phyloP scores from a whole-genome alignment of 2,113 vertebrate genomes.

The Andinoacara biseriatus region DNA sequence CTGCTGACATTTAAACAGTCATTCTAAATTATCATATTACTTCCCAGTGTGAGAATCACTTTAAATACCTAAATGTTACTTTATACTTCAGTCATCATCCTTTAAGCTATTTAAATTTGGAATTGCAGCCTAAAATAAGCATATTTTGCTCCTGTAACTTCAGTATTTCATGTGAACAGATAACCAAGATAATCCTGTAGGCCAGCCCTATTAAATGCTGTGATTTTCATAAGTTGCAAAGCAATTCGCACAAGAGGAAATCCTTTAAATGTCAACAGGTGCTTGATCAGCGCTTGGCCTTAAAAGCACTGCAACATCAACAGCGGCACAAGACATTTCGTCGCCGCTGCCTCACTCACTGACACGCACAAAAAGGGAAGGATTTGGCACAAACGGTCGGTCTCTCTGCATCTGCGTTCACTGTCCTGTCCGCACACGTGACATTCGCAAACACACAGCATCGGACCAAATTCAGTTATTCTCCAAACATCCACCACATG shows the following conservation, averaged over 20 bases:
- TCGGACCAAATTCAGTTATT: conserved; percentile 31
- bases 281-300: conserved; percentile 11
- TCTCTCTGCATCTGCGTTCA: not conserved
- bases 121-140: not conserved
- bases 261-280: conserved; percentile 44
- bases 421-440: not conserved
- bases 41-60: not conserved
- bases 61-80: not conserved
- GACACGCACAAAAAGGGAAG: conserved; percentile 16
- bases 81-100: not conserved
- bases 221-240: not conserved
- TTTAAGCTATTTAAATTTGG: not conserved
- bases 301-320: conserved; percentile 4
- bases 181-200: not conserved
- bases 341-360: not conserved
- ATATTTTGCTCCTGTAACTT: not conserved
- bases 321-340: conserved; percentile 20
- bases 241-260: not conserved
- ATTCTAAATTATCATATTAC: conserved; percentile 16
- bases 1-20: conserved; percentile 29
- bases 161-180: not conserved
- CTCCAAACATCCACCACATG: conserved; percentile 41
- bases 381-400: conserved; percentile 39
- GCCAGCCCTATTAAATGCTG: not conserved
- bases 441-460: not conserved